phyloP scores from a whole-genome alignment of 2,888 invertebrate genomes.

The Syrphus vitripennis region DNA sequence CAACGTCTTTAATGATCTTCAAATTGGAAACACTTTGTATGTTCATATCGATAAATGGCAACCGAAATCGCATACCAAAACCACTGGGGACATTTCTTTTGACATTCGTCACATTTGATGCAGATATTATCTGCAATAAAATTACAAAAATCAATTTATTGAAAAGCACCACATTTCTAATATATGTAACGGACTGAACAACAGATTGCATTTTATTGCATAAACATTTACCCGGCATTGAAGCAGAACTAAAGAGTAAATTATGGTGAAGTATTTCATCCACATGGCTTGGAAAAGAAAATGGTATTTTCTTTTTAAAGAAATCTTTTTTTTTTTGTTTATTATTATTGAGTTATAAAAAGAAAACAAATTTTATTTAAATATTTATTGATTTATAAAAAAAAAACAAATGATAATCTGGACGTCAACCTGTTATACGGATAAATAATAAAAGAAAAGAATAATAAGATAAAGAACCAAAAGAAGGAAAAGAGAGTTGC shows the following conservation, averaged over 20 bases:
- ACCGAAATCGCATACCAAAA: slow-evolving; percentile 74
- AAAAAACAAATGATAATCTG: neutral
- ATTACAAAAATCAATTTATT: neutral
- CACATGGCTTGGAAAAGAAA: neutral
- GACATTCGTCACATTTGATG: slow-evolving; percentile 3
- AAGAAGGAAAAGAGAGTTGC: neutral
- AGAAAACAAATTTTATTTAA: neutral
- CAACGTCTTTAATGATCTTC: slow-evolving; percentile 75
- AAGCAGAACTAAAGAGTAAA: neutral
- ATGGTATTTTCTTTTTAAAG: neutral
- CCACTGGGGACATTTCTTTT: slow-evolving; percentile 12
- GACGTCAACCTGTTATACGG: neutral
- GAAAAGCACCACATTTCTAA: neutral
- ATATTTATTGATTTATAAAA: neutral
- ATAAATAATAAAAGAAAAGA: neutral
- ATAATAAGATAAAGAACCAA: no score
- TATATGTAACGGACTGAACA: neutral
- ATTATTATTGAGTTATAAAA: neutral
- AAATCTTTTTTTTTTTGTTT: neutral
- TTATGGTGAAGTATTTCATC: neutral
- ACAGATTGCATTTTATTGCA: neutral
- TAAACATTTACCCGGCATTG: neutral
- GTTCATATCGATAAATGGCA: slow-evolving; percentile 78
- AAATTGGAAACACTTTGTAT: slow-evolving; percentile 74
- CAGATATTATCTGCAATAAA: slow-evolving; percentile 24